phyloP scores from a whole-genome alignment of 2,888 invertebrate genomes.

The Phymatocera aterrima region DNA sequence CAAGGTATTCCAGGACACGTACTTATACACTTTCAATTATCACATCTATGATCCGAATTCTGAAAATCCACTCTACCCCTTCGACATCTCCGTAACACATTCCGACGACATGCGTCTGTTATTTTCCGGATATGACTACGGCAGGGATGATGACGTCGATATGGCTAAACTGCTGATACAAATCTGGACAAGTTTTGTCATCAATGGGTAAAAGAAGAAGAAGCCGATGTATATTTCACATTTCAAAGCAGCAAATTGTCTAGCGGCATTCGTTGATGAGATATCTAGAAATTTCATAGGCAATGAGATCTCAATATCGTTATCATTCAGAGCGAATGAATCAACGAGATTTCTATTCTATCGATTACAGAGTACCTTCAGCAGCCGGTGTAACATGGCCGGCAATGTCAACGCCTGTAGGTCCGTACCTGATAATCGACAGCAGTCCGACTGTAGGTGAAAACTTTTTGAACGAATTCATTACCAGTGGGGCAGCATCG shows the following conservation, averaged over 20 bases:
- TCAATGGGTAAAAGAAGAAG: slow-evolving; percentile 20
- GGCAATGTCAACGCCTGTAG: slow-evolving; percentile 55
- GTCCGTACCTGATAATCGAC: slow-evolving; percentile 62
- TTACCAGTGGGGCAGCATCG: neutral
- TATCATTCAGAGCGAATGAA: too few relatives aligned
- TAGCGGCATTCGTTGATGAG: neutral
- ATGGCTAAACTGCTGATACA: neutral
- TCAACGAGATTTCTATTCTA: neutral
- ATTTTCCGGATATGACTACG: neutral
- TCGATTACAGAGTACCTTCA: slow-evolving; percentile 53
- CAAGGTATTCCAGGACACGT: slow-evolving; percentile 64
- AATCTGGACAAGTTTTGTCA: slow-evolving; percentile 28
- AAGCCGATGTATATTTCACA: too few relatives aligned
- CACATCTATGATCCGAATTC: slow-evolving; percentile 59
- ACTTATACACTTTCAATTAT: slow-evolving; percentile 76
- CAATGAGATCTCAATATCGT: neutral
- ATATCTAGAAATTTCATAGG: neutral
- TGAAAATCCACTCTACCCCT: slow-evolving; percentile 56
- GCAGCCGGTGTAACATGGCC: slow-evolving; percentile 56
- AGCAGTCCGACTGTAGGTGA: slow-evolving; percentile 3
- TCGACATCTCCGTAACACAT: neutral
- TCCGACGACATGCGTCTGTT: neutral
- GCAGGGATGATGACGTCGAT: neutral
- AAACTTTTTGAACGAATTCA: slow-evolving; percentile 3
- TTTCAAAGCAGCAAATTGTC: too few relatives aligned